phyloP scores from a whole-genome alignment of 2,888 invertebrate species.

The Emmelina monodactyla region DNA sequence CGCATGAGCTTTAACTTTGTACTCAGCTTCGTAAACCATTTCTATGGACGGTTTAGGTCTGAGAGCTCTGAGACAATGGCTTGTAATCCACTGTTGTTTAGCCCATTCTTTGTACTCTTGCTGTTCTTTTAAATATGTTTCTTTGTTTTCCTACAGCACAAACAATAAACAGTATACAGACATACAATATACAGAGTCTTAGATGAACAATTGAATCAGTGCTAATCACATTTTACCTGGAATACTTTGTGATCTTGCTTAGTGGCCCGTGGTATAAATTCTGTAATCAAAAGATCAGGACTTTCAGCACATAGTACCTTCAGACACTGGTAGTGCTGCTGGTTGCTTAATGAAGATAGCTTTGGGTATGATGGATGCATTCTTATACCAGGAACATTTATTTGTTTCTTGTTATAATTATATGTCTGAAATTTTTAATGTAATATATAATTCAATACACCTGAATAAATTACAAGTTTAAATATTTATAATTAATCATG shows the following conservation, averaged over 20 bases:
- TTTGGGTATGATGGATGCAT: constrained; percentile 27
- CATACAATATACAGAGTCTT: too few species aligned
- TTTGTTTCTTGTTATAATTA: constrained; percentile 6
- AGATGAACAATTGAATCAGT: not conserved
- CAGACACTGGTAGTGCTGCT: constrained; percentile 34
- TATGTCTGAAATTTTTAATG: constrained; percentile 19
- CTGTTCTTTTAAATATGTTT: constrained; percentile 35
- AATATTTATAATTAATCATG: too few species aligned
- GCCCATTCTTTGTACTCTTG: constrained; percentile 46
- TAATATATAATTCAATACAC: too few species aligned
- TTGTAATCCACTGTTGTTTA: constrained; percentile 30
- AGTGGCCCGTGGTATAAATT: constrained; percentile 24
- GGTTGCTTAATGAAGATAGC: constrained; percentile 26
- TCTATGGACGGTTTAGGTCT: constrained; percentile 38
- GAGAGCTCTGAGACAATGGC: constrained; percentile 35
- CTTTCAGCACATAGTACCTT: constrained; percentile 30
- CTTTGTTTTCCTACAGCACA: constrained; percentile 27
- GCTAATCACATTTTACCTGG: constrained; percentile 26
- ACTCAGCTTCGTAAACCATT: constrained; percentile 37
- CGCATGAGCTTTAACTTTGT: constrained; percentile 25
- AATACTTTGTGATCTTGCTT: constrained; percentile 27
- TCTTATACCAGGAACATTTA: constrained; percentile 30
- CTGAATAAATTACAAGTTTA: too few species aligned
- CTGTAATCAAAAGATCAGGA: constrained; percentile 24
- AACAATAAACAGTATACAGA: too few species aligned